Conservation (phyloP, 2,797 vertebrate genomes). For the Momotus momota region DNA sequence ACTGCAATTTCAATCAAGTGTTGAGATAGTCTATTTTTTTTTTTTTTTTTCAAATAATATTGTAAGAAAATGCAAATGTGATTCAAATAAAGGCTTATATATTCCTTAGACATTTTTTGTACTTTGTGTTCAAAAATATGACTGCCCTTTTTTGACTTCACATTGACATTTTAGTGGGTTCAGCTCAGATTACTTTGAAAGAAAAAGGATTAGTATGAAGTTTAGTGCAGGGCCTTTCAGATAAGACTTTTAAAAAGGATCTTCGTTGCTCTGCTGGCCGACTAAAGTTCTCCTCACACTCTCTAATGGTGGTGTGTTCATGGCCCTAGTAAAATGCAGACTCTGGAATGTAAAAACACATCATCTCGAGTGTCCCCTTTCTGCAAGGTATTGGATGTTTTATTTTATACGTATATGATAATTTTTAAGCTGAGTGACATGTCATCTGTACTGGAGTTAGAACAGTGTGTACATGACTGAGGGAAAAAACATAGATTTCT, state of each 20-base stretch:
- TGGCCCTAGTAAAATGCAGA: background rate
- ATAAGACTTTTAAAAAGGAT: constrained; percentile 18
- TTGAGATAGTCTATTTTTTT: background rate
- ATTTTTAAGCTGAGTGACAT: background rate
- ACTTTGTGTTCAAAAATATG: background rate
- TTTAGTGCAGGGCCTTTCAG: background rate
- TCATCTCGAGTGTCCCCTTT: rapidly evolving
- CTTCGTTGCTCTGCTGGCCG: background rate
- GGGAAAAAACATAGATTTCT: background rate
- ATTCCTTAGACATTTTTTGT: background rate
- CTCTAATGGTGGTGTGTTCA: background rate
- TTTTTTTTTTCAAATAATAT: background rate
- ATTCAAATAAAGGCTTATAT: background rate
- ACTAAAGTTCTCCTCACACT: background rate
- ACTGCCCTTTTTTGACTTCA: background rate
- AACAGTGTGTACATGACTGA: background rate
- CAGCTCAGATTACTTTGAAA: background rate
- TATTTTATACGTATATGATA: background rate
- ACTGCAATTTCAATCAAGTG: background rate
- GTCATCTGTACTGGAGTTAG: background rate
- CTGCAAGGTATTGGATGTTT: background rate
- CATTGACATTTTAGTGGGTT: constrained; percentile 1
- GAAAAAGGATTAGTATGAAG: background rate
- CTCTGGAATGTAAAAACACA: background rate
- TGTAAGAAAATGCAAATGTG: background rate